Base-by-base conservation (phyloP, 2,113 vertebrate genomes). In the Nipponia nippon region DNA sequence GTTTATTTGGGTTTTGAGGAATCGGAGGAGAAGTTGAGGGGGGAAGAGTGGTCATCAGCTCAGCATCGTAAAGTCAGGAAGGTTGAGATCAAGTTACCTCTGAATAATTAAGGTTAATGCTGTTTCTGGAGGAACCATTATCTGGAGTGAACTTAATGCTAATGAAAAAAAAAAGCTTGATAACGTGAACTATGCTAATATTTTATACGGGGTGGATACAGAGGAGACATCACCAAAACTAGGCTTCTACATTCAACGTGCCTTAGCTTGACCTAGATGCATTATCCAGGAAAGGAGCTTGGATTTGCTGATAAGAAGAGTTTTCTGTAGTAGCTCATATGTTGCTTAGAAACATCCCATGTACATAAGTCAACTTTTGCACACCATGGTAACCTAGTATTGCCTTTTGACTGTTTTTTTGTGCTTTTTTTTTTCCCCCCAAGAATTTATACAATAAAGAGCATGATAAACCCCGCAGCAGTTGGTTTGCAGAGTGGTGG, bases 291-390 rank as follows among this genome's bases (percentile, higher is more conserved):
- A 55, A 70, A 70, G 59, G 67, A 93, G 94, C 87, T 91, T 88
- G 94, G 82, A 73, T 96, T 90, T 86, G 84, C 93, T 90, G 95
- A 91, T 96, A 95, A 90, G 72, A 77, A 49, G 90, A 72, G 38
- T 89, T 94, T 77, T 87, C 77, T 91, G 0, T 27, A n/a, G 96
- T n/a, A 85, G 56, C 91, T 94, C 67, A 0, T 44, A 55, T 62
- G 84, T 91, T 96, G 94, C 96, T 96, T 94, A 34, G 93, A 44
- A 80, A 94, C 94, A 77, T 78, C 81, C 87, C 42, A 19, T 59
- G 78, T 76, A 9, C 89, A 22, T 42, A 36, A 44, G 58, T 89
- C 66, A 62, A 76, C 89, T 91, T 91, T 11, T 80, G 63, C 78
- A 55, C 71, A 13, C 50, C 15, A 4, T 70, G 84, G 61, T 95